Evolutionary conservation across 2,888 invertebrate genomes (phyloP).

Genomic region (Notodonta dromedarius): DNA sequence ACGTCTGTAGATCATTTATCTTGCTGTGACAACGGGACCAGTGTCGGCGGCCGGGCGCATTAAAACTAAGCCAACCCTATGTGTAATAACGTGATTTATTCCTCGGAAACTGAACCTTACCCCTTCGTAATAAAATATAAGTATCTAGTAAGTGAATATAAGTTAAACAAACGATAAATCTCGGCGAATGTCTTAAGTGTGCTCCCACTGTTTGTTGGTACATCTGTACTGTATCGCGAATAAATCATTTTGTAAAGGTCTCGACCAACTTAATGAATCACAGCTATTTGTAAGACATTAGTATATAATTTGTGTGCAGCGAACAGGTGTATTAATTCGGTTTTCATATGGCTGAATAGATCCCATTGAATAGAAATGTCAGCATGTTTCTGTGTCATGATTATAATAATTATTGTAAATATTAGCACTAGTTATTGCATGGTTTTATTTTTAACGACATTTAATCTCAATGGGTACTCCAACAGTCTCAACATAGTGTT

Average conservation of each 20-base stretch:
- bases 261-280: conserved; percentile 24
- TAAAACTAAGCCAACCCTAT: conserved; percentile 56
- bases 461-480: too few relatives aligned
- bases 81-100: conserved; percentile 32
- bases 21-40: conserved; percentile 68
- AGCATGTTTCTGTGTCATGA: conserved; percentile 18
- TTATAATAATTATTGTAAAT: conserved; percentile 7
- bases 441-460: too few relatives aligned
- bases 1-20: conserved; percentile 67
- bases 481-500: too few relatives aligned
- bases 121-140: conserved; percentile 34
- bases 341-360: conserved; percentile 1
- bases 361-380: conserved; percentile 11
- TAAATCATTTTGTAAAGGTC: conserved; percentile 45
- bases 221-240: conserved; percentile 47
- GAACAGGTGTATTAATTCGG: background rate
- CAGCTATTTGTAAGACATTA: conserved; percentile 20
- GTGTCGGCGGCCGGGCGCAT: conserved; percentile 64
- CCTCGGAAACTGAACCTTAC: conserved; percentile 42
- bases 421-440: background rate
- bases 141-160: conserved; percentile 29
- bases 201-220: conserved; percentile 50
- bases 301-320: conserved; percentile 14
- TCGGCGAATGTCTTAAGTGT: conserved; percentile 56
- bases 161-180: conserved; percentile 56